Base-by-base conservation (phyloP, 1,140 invertebrate species). In the Gryon sp. region DNA sequence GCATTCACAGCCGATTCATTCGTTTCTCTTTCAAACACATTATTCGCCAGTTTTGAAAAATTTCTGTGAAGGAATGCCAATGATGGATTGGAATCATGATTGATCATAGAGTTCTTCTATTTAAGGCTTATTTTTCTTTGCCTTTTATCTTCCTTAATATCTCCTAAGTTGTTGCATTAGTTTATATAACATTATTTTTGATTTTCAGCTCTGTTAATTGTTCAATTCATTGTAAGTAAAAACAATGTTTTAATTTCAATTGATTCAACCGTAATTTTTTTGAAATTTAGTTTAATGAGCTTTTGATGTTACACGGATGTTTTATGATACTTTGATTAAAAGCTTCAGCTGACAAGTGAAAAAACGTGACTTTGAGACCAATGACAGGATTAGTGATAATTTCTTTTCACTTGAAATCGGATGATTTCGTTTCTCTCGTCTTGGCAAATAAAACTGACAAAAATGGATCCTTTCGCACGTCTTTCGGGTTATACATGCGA, bases 21-120 rank as follows among this genome's bases (percentile, higher is more conserved):
- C 24, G 32, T 34, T 20, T 52, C 26, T 30, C 38, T 60, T 59
- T 69, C 36, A 57, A 20, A 32, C 24, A 36, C 24, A 22, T 36
- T 68, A 50, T 57, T 68, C 50, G 63, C 63, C 52, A 52, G 43
- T 52, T 69, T 41, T 41, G 52, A 59, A 41, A 69, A 52, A 43
- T 41, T 60, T 69, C 52, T 16, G 11, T 22, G 16, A 57, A 41
- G 63, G 52, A 68, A 50, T 68, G 52, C 11, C 4, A 11, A 28
- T 57, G 30, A 57, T 45, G 16, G 48, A 52, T 8, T 15, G 14
- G 22, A 36, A 26, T 26, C 4, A 46, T 62, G 57, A 62, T 62
- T 38, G 43, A 62, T 62, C 32, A 22, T 40, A 30, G 26, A 9
- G 7, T 30, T 30, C 4, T 9, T 40, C 2, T 28, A 7, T 15